These are phyloP conservation scores for Gryllus bimaculatus DNA, from an alignment of 1,140 invertebrate species.

Conservation along the genomic window DNA sequence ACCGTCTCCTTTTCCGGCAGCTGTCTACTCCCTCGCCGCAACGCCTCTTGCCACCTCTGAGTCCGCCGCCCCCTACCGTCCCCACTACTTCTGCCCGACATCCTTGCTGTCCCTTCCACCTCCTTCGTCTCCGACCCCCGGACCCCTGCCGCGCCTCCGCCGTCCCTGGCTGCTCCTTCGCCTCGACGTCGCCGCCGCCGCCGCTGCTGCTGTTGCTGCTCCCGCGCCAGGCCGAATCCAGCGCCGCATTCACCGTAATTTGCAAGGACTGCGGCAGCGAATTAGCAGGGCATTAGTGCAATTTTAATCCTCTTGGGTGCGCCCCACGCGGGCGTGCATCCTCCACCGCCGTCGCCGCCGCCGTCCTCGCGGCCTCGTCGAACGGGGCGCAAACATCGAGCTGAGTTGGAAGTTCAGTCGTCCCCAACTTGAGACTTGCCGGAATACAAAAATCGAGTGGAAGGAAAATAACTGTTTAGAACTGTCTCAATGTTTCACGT, in stretches of 20 bases:
- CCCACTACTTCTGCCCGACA: neutral
- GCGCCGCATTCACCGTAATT: constrained; percentile 18
- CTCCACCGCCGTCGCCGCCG: neutral
- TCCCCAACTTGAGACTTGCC: too few relatives aligned
- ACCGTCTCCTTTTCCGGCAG: too few relatives aligned
- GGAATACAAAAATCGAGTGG: too few relatives aligned
- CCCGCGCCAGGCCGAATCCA: constrained; percentile 7
- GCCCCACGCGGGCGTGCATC: constrained; percentile 6
- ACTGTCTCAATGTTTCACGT: too few relatives aligned
- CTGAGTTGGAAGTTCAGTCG: too few relatives aligned
- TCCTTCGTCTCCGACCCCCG: neutral
- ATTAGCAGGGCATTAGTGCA: constrained; percentile 23
- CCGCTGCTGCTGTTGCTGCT: neutral
- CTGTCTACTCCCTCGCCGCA: too few relatives aligned
- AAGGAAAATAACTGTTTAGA: too few relatives aligned
- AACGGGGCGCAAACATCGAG: neutral
- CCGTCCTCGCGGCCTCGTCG: neutral
- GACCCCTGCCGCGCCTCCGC: neutral
- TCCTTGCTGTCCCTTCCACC: neutral
- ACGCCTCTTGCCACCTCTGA: too few relatives aligned
- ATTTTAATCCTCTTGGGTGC: constrained; percentile 22
- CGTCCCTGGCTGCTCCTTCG: neutral
- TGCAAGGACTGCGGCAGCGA: constrained; percentile 18
- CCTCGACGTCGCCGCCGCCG: neutral
- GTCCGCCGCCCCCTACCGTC: neutral